phyloP scores from a whole-genome alignment of 2,888 invertebrate species.

The Cantharis lateralis region DNA sequence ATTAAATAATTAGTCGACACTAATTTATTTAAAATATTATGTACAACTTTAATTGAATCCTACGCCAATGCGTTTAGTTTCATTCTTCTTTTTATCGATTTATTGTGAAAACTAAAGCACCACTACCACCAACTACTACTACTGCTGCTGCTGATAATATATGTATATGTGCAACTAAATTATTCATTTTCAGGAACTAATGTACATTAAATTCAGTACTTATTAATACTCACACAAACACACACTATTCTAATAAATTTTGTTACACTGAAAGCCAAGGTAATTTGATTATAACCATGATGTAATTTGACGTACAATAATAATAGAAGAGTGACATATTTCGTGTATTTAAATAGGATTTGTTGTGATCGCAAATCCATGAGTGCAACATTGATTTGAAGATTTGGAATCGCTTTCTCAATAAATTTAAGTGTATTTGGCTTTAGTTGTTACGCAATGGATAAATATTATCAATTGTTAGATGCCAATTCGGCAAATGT shows the following conservation, averaged over 20 bases:
- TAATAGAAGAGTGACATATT: background rate
- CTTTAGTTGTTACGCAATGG: conserved; percentile 19
- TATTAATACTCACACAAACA: background rate
- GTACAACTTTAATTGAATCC: background rate
- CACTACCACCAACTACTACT: background rate
- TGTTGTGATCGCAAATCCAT: background rate
- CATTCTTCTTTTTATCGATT: background rate
- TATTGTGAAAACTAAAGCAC: background rate
- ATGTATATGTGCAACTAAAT: background rate
- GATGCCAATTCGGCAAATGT: conserved; percentile 40
- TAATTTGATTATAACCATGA: background rate
- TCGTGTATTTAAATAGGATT: background rate
- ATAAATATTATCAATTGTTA: conserved; percentile 38
- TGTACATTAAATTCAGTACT: background rate
- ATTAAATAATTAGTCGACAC: background rate
- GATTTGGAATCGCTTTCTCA: background rate
- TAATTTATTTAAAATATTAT: background rate
- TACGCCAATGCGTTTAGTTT: background rate
- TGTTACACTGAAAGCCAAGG: background rate
- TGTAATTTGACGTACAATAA: background rate
- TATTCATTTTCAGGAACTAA: background rate
- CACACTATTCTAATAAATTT: background rate
- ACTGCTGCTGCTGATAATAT: background rate
- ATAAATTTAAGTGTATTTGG: background rate
- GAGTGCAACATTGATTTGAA: background rate